phyloP scores from a whole-genome alignment of 2,888 invertebrate species.

The Meteorus colon region DNA sequence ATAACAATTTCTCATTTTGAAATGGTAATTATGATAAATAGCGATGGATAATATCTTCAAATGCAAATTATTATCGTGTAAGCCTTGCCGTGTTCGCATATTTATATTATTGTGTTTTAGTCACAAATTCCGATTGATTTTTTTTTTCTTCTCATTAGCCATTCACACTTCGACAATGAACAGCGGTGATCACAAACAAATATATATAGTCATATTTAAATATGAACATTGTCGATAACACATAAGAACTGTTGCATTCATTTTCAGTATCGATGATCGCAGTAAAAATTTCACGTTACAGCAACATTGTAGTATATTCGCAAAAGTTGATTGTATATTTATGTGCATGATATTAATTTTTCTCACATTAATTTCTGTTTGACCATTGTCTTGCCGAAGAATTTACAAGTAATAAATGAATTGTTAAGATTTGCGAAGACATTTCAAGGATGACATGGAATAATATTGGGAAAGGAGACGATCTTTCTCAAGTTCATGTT shows the following conservation, averaged over 20 bases:
- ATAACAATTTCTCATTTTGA: conserved; percentile 1
- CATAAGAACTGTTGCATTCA: not conserved
- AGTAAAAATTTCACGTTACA: not conserved
- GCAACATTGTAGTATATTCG: not conserved
- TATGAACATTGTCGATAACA: not conserved
- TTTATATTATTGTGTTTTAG: not conserved
- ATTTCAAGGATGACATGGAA: not conserved
- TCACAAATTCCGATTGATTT: not conserved
- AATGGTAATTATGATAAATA: not conserved
- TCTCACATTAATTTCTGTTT: not conserved
- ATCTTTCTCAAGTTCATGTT: not conserved
- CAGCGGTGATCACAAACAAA: not conserved
- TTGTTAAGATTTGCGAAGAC: not conserved
- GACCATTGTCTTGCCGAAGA: not conserved
- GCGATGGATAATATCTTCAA: not conserved
- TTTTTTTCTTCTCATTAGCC: not conserved
- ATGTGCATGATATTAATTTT: not conserved
- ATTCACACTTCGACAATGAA: not conserved
- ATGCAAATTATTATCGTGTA: conserved; percentile 20
- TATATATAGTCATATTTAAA: not conserved
- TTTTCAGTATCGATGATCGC: not conserved
- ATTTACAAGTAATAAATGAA: not conserved
- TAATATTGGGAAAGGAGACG: not conserved
- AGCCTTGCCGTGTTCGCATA: not conserved
- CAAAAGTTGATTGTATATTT: not conserved